These are phyloP conservation scores for Macquaria australasica DNA, from an alignment of 2,113 vertebrate genomes.

Conservation along the genomic window DNA sequence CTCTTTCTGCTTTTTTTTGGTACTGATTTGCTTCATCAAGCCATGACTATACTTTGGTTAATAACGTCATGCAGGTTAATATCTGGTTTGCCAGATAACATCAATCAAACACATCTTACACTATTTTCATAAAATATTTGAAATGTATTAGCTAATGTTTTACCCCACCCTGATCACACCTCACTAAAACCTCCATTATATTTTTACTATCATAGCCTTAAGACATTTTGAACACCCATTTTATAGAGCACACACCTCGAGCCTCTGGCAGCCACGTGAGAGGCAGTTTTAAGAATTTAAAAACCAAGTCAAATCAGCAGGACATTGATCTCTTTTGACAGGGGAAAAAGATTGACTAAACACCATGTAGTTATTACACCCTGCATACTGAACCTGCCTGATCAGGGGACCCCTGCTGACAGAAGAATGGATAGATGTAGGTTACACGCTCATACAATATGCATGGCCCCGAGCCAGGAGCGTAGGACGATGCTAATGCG, in stretches of 20 bases:
- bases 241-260: background rate
- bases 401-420: conserved; percentile 49
- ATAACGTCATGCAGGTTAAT: conserved; percentile 20
- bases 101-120: conserved; percentile 29
- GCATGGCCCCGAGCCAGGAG: conserved; percentile 49
- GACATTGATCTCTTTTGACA: conserved; percentile 55
- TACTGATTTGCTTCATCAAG: conserved; percentile 29
- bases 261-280: conserved; percentile 28
- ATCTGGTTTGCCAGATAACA: conserved; percentile 12
- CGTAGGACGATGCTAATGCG: conserved; percentile 45
- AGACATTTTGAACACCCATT: conserved; percentile 17
- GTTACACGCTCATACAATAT: conserved; percentile 69
- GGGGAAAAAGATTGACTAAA: conserved; percentile 46
- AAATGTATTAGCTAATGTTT: conserved; percentile 16
- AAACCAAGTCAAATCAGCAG: conserved; percentile 28
- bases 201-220: conserved; percentile 11
- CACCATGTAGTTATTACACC: conserved; percentile 4
- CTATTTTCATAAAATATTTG: conserved; percentile 15
- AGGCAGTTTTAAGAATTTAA: conserved; percentile 22
- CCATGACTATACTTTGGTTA: conserved; percentile 2
- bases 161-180: background rate
- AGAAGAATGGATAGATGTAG: conserved; percentile 61
- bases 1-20: background rate
- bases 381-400: conserved; percentile 38
- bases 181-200: conserved; percentile 20